Evolutionary conservation across 2,888 invertebrate genomes (phyloP), one percentile per base, ranked within the genome.

Genomic region (Torymus texanus): DNA sequence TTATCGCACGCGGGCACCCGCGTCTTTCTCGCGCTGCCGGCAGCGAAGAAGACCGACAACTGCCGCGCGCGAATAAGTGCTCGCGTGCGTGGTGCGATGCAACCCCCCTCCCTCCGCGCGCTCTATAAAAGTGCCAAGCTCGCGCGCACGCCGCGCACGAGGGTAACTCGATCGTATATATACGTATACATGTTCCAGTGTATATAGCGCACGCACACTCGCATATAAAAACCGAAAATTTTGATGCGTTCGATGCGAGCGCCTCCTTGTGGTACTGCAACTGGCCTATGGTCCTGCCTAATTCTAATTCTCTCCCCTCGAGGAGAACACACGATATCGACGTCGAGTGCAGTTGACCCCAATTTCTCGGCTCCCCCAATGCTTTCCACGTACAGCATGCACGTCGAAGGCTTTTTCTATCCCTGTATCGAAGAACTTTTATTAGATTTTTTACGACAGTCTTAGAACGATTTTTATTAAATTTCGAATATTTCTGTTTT

Each of bases 11-110:
- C 41, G 41, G 41, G 56, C 81, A 77, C 78, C 74, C 76, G 71
- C 75, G 81, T 80, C 77, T 65, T 79, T 74, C 79, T 79, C 79
- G 65, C 87, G 86, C 88, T 86, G 87, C 88, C 88, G 87, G 88
- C 87, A 88, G 88, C 87, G 88, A 87, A 84, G 85, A 86, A 84
- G 86, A 88, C 87, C 86, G 85, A 84, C 83, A 80, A 83, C 84
- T 81, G 82, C 66, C 73, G 73, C 75, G 10, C 41, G 71, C 78
- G 83, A 83, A 82, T 82, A 81, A 81, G 82, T 83, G 72, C 51
- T 18, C 59, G 74, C 55, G 56, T 70, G 76, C 68, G 50, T 62
- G 41, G 41, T 41, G 41, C 41, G 41, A 41, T 76, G 72, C 76
- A 74, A 81, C 75, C 73, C 78, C 78, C 76, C 65, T 21, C 56